These are phyloP conservation scores for Caenorhabditis japonica DNA, from an alignment of 2,888 invertebrate genomes.

Conservation along the genomic window DNA sequence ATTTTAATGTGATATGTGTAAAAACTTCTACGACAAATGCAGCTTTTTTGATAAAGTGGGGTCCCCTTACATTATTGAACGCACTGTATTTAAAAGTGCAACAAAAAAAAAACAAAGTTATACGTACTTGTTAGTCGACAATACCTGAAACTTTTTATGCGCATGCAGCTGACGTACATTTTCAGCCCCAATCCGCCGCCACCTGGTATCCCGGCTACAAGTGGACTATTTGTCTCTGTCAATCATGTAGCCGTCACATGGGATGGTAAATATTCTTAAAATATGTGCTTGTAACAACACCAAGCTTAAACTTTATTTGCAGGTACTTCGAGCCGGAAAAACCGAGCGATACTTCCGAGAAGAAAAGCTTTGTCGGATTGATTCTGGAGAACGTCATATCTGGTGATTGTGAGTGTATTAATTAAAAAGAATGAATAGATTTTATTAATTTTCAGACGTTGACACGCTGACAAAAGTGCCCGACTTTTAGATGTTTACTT, in stretches of 20 bases:
- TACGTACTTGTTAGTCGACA: too few species aligned
- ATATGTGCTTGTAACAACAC: background rate
- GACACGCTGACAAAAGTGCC: constrained; percentile 35
- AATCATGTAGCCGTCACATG: constrained; percentile 51
- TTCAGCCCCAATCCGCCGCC: constrained; percentile 50
- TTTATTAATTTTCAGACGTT: constrained; percentile 34
- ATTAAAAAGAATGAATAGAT: background rate
- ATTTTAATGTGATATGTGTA: too few species aligned
- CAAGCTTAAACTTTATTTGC: constrained; percentile 16
- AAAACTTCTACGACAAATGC: too few species aligned
- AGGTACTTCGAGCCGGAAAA: constrained; percentile 60
- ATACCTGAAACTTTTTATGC: too few species aligned
- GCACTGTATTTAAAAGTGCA: too few species aligned
- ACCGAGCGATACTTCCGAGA: constrained; percentile 2
- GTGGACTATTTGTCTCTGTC: constrained; percentile 59
- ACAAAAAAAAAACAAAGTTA: too few species aligned
- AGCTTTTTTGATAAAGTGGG: too few species aligned
- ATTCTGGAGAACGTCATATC: constrained; percentile 62
- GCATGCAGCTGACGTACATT: too few species aligned
- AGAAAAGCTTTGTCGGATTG: constrained; percentile 56
- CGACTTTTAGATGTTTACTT: constrained; percentile 12
- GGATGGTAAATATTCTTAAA: constrained; percentile 65
- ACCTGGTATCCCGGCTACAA: constrained; percentile 61
- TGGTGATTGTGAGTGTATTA: constrained; percentile 57
- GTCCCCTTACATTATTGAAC: too few species aligned